Evolutionary conservation across 2,888 invertebrate genomes (phyloP).

Genomic region (Phragmatobia fuliginosa): DNA sequence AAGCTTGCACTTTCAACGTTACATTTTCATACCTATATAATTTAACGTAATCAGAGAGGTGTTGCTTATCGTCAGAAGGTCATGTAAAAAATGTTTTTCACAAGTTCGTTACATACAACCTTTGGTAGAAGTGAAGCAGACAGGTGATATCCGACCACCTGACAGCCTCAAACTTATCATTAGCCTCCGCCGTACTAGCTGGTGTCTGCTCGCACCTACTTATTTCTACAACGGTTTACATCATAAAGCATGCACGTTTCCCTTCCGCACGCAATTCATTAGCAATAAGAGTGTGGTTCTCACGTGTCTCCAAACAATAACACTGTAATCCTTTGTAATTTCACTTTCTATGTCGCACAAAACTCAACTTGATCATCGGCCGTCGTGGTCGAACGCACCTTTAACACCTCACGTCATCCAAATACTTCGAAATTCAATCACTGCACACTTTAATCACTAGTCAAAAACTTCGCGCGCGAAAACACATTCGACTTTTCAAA

Average conservation of each 20-base stretch:
- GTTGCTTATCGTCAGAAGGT: background rate
- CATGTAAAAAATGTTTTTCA: background rate
- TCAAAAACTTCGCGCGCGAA: conserved; percentile 66
- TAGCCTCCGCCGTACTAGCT: conserved; percentile 11
- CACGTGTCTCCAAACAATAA: conserved; percentile 61
- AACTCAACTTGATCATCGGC: conserved; percentile 8
- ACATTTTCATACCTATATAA: background rate
- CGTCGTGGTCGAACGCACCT: conserved; percentile 33
- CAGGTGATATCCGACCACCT: conserved; percentile 45
- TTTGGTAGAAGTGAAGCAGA: conserved; percentile 39
- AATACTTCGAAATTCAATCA: conserved; percentile 49
- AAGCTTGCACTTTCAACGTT: background rate
- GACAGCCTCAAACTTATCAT: conserved; percentile 34
- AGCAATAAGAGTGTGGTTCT: conserved; percentile 52
- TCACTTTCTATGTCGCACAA: conserved; percentile 64
- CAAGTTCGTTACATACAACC: conserved; percentile 22
- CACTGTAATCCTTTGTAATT: conserved; percentile 73
- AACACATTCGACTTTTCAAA: conserved; percentile 63
- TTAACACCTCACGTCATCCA: conserved; percentile 52
- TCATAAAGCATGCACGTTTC: conserved; percentile 48
- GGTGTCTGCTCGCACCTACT: background rate
- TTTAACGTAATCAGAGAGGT: background rate
- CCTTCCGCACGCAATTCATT: conserved; percentile 52
- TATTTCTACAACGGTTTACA: conserved; percentile 29
- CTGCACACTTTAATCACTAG: conserved; percentile 43